Evolutionary conservation across 2,888 invertebrate species (phyloP).

Genomic region (Sipha maydis): DNA sequence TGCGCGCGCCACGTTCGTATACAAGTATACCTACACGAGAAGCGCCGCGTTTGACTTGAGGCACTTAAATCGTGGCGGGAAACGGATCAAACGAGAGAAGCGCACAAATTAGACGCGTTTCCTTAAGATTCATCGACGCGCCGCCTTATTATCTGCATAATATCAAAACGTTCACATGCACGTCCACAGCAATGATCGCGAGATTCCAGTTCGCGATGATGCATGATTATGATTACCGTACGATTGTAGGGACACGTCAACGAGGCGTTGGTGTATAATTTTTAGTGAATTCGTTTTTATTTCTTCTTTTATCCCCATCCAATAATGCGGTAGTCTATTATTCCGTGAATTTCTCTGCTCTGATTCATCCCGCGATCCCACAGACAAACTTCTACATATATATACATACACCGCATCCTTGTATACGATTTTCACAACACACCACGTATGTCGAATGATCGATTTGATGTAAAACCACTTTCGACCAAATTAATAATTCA

Average conservation of each 20-base stretch:
- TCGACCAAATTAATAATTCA: no score
- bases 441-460: no score
- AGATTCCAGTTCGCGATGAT: background rate
- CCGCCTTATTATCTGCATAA: slow-evolving; percentile 36
- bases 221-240: slow-evolving; percentile 11
- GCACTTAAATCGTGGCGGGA: no score
- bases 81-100: background rate
- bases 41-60: background rate
- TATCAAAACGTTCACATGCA: slow-evolving; percentile 9
- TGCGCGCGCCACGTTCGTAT: background rate
- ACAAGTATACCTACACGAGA: background rate
- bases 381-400: background rate
- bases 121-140: slow-evolving; percentile 39
- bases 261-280: slow-evolving; percentile 12
- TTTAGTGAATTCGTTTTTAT: background rate
- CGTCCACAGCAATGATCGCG: background rate
- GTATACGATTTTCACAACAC: no score
- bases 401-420: no score
- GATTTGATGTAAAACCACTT: no score
- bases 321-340: background rate
- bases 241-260: background rate
- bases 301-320: background rate
- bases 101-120: slow-evolving; percentile 40
- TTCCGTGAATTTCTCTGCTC: background rate
- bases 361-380: background rate